A percentile compares a stretch with the other conserved stretches of the same genome.
These are phyloP conservation scores for Chondrilla cf. caribensis DNA, from an alignment of 37 sponge, comb jelly and placozoan species.

Conservation along the genomic window DNA sequence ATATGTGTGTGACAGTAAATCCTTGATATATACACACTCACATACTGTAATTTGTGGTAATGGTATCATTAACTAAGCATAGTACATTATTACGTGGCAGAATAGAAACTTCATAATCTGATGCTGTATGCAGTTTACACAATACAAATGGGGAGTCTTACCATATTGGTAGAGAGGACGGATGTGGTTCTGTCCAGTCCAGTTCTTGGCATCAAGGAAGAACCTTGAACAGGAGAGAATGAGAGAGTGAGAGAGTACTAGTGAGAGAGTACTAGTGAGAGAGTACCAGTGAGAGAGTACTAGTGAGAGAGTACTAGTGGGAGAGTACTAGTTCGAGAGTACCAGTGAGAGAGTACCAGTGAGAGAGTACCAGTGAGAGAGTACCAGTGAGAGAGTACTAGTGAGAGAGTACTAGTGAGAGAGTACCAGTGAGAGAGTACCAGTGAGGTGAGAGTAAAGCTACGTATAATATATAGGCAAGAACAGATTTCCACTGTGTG, in stretches of 20 bases:
- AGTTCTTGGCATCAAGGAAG: slow-evolving; percentile 34
- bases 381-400: no score
- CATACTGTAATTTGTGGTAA: no score
- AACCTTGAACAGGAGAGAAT: not conserved
- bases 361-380: not conserved
- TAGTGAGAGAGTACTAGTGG: not conserved
- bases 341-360: not conserved
- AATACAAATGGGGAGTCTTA: not conserved
- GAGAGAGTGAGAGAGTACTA: not conserved
- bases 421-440: no score
- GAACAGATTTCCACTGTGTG: no score
- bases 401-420: no score
- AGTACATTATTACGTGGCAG: no score
- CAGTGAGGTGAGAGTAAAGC: no score
- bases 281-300: not conserved
- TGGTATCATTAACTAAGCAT: no score
- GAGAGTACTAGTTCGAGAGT: not conserved
- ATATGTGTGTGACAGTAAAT: no score
- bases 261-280: not conserved
- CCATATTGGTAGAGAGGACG: slow-evolving; percentile 11
- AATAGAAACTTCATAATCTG: no score
- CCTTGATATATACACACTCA: no score
- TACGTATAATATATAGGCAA: no score
- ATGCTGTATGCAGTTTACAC: not conserved
- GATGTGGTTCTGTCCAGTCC: slow-evolving; percentile 14